Evolutionary conservation across 2,797 vertebrate genomes (phyloP), one percentile per base, ranked within the genome.

Genomic region (Sarcoramphus papa): DNA sequence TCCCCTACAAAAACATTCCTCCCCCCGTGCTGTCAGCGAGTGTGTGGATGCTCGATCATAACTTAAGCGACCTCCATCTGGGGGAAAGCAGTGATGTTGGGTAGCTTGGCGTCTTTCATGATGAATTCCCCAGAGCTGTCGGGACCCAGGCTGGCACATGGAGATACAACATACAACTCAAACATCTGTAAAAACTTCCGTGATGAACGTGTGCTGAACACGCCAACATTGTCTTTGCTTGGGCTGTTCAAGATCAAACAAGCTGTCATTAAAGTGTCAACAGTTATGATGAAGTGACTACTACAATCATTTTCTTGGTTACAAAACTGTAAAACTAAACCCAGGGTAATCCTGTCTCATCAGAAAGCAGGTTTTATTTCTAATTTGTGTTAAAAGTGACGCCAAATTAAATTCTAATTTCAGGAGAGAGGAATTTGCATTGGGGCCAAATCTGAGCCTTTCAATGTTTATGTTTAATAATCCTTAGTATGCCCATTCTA

Each of bases 401-500:
- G 2, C 0, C 31, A 86, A 73, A 88, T 67, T 50, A 70, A 92
- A 74, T 82, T 94, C 10, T 43, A 63, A 45, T 84, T 92, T 91
- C 35, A 53, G 22, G 30, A 62, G 43, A 87, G 19, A 78, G 18
- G 31, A 94, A 47, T 70, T 92, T 95, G 53, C 21, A 35, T 10
- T 64, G 16, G 6, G n/a, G 40, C 40, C 45, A 63, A 88, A 78
- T 85, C 27, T 50, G 41, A 80, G 24, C 30, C 33, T 92, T 93
- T 68, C 65, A 72, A 77, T 62, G 15, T 82, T 95, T 76, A 22
- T 79, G 28, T 62, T 95, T 91, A 78, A 35, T 84, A 84, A 68
- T 27, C 43, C 41, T 80, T 91, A 59, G 7, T 72, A 48, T 62
- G 43, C 23, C 40, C 15, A 10, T 80, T 90, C 53, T 77, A 85